Conservation (phyloP, 2,113 vertebrate genomes). For the Daboia siamensis region DNA sequence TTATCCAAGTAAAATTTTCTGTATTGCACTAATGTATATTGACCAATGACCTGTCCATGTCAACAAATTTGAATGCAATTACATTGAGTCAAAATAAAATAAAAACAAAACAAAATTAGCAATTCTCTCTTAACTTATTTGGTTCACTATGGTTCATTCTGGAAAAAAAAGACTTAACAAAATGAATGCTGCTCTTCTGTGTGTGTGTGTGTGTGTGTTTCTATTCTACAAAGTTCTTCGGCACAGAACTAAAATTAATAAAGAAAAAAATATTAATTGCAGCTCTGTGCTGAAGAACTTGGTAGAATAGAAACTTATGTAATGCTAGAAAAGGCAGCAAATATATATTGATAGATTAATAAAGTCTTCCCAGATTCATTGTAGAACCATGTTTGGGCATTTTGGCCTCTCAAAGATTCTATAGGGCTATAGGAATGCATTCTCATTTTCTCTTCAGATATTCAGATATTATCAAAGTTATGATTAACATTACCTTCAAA, state of each 20-base stretch:
- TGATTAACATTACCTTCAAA: neutral
- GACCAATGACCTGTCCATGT: neutral
- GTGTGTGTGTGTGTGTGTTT: too few relatives aligned
- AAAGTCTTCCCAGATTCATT: neutral
- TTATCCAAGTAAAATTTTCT: neutral
- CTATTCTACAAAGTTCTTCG: too few relatives aligned
- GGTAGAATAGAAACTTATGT: neutral
- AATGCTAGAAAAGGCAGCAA: neutral
- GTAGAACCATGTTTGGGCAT: neutral
- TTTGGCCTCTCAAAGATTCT: neutral
- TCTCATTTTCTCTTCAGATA: neutral
- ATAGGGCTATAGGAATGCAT: neutral
- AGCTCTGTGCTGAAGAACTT: neutral
- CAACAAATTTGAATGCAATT: neutral
- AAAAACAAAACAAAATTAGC: neutral
- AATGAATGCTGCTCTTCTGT: neutral
- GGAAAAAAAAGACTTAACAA: neutral
- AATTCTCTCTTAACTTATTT: neutral
- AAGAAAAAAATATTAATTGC: neutral
- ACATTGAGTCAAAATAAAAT: neutral
- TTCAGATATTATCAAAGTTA: neutral
- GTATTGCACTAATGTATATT: neutral
- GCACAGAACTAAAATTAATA: too few relatives aligned
- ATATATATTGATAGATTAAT: neutral
- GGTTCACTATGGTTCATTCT: neutral